Evolutionary conservation across 2,797 vertebrate genomes (phyloP).

Genomic region (Leucoraja ocellata): DNA sequence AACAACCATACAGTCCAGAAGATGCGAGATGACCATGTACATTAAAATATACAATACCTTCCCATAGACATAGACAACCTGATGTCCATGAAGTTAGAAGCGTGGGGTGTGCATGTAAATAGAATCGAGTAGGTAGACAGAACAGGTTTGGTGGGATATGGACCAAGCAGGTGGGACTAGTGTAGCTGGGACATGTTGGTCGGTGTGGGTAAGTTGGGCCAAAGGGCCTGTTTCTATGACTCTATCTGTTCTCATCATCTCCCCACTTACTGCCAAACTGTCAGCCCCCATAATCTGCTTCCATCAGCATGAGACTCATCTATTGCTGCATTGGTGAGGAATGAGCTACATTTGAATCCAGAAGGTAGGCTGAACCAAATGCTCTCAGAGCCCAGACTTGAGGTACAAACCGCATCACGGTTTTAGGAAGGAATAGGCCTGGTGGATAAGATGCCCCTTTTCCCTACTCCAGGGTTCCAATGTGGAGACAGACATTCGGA

Average conservation of each 20-base stretch:
- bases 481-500: too few species aligned
- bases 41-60: background rate
- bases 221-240: too few species aligned
- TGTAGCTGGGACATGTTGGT: too few species aligned
- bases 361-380: background rate
- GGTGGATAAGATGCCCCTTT: too few species aligned
- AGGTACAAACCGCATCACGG: background rate
- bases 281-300: background rate
- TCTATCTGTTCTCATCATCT: too few species aligned
- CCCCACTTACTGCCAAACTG: background rate
- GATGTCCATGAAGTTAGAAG: background rate
- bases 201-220: too few species aligned
- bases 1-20: background rate
- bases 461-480: too few species aligned
- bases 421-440: background rate
- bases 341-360: background rate
- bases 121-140: too few species aligned
- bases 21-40: background rate
- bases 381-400: background rate
- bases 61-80: background rate
- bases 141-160: too few species aligned
- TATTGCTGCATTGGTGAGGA: background rate
- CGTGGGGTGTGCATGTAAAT: too few species aligned
- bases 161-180: too few species aligned
- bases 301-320: background rate